Conservation (phyloP, 2,113 vertebrate species). For the Equus quagga region DNA sequence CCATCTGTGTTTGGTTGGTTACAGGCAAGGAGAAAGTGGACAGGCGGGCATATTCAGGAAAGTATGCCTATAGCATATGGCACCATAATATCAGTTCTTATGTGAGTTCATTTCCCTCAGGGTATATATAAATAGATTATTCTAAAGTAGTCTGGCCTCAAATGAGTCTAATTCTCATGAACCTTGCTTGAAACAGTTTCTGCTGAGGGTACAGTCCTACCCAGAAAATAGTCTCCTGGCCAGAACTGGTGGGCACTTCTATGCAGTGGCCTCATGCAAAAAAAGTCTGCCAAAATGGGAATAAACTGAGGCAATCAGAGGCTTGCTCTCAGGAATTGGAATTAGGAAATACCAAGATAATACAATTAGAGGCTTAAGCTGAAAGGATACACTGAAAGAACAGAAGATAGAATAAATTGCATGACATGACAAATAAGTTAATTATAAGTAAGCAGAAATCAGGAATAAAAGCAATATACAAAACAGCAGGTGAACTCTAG, state of each 20-base stretch:
- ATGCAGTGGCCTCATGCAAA: background rate
- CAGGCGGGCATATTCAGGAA: background rate
- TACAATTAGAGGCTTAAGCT: background rate
- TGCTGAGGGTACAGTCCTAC: background rate
- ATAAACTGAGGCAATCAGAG: background rate
- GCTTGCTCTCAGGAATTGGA: background rate
- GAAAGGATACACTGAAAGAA: background rate
- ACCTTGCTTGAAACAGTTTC: background rate
- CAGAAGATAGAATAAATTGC: background rate
- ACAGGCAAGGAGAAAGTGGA: background rate
- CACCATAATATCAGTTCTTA: background rate
- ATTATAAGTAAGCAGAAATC: background rate
- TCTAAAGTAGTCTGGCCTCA: conserved; percentile 1
- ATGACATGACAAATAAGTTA: background rate
- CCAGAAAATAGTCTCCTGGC: background rate
- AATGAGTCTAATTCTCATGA: background rate
- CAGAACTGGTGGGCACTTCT: background rate
- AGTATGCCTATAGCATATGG: background rate
- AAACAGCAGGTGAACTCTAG: background rate
- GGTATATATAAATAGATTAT: background rate
- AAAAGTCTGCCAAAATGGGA: background rate
- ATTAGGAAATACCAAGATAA: background rate
- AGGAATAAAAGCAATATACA: background rate
- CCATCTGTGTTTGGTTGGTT: background rate
- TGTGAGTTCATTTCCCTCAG: background rate